phyloP scores from a whole-genome alignment of 2,888 invertebrate genomes.

The Zhengitettix transpicula region DNA sequence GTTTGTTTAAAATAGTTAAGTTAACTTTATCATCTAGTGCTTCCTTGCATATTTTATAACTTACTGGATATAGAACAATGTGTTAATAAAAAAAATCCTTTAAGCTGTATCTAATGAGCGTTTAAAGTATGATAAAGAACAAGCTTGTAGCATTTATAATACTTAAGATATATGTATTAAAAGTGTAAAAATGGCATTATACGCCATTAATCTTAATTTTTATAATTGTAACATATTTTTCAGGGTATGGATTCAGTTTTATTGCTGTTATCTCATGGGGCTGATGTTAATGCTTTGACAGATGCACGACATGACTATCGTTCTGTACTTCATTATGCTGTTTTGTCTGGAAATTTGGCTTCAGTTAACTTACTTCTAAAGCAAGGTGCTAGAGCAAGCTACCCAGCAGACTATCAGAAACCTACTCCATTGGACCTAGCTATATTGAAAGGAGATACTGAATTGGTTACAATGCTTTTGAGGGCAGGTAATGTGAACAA shows the following conservation, averaged over 20 bases:
- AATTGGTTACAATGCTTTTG: constrained; percentile 51
- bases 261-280: constrained; percentile 60
- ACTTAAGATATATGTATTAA: no score
- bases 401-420: constrained; percentile 40
- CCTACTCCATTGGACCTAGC: constrained; percentile 74
- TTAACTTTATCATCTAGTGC: no score
- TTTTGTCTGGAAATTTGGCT: constrained; percentile 56
- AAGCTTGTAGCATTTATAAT: no score
- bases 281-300: constrained; percentile 72
- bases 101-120: no score
- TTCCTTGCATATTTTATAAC: no score
- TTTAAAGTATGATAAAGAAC: no score
- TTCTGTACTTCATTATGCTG: constrained; percentile 78
- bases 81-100: no score
- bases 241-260: constrained; percentile 62
- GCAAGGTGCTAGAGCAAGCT: constrained; percentile 61
- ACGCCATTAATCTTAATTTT: no score
- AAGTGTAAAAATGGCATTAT: no score
- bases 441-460: constrained; percentile 62
- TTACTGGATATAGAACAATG: no score
- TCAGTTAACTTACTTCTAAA: constrained; percentile 66
- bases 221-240: no score
- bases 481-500: constrained; percentile 59
- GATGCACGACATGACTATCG: constrained; percentile 75
- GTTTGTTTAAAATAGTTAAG: no score